Conservation (phyloP, 2,888 invertebrate genomes). For the Tetanocera ferruginea region DNA sequence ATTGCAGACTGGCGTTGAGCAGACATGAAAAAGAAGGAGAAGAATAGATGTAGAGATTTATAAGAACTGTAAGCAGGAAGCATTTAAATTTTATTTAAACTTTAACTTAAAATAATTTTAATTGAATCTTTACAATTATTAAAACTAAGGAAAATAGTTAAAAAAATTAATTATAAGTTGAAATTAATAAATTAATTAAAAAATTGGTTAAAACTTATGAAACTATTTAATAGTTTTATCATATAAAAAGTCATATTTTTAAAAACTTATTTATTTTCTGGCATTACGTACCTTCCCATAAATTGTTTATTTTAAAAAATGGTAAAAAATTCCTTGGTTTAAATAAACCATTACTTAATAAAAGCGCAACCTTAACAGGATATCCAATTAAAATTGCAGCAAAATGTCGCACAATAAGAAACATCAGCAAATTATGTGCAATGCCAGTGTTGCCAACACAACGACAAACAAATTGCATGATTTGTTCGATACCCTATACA, state of each 20-base stretch:
- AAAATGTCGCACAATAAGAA: no score
- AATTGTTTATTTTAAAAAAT: no score
- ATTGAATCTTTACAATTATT: neutral
- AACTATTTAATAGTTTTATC: neutral
- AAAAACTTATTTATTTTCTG: no score
- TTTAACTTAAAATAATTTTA: neutral
- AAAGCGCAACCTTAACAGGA: no score
- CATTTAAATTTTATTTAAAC: no score
- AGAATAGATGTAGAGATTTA: slow-evolving; percentile 7
- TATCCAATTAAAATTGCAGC: no score
- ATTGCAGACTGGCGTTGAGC: slow-evolving; percentile 66
- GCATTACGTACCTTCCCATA: no score
- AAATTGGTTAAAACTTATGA: neutral
- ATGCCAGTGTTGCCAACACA: no score
- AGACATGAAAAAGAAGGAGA: neutral
- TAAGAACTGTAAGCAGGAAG: neutral
- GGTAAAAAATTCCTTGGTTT: no score
- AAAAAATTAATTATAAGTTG: neutral
- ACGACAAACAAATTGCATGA: no score
- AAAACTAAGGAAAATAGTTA: neutral
- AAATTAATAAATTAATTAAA: neutral
- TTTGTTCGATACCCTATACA: neutral
- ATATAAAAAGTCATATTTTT: neutral
- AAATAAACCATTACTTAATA: no score
- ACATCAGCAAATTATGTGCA: no score